A percentile compares a stretch with the other conserved stretches of the same genome.
phyloP scores from a whole-genome alignment of 2,113 vertebrate species.

The Phalacrocorax pelagicus region DNA sequence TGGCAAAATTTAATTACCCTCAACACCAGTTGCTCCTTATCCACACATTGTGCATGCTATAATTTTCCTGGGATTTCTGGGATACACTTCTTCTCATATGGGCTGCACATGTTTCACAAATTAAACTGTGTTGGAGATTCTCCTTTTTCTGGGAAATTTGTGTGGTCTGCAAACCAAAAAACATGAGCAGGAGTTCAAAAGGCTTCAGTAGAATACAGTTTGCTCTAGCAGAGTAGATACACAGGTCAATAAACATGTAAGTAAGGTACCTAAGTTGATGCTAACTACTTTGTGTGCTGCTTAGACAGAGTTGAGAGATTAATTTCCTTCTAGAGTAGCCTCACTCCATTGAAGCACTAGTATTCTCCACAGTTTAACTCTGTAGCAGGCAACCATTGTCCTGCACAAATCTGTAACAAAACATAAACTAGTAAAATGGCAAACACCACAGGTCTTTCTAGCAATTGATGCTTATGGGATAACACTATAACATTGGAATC shows the following conservation, averaged over 20 bases:
- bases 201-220: neutral
- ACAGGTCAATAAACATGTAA: neutral
- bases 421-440: neutral
- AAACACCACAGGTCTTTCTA: neutral
- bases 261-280: neutral
- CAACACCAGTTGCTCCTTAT: neutral
- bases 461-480: neutral
- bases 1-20: neutral
- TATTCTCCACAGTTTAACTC: neutral
- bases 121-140: neutral
- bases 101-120: neutral
- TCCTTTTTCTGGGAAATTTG: neutral
- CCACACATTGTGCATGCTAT: neutral
- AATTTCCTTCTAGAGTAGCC: neutral
- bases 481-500: fast-evolving
- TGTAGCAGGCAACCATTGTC: neutral
- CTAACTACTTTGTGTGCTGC: neutral
- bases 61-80: neutral
- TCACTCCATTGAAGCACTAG: neutral
- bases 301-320: neutral
- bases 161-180: slow-evolving; percentile 3
- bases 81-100: neutral
- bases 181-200: neutral
- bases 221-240: neutral
- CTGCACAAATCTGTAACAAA: neutral